Evolutionary conservation across 2,888 invertebrate species (phyloP), one percentile per base, ranked within the genome.

Genomic region (Lepidonotus clava): DNA sequence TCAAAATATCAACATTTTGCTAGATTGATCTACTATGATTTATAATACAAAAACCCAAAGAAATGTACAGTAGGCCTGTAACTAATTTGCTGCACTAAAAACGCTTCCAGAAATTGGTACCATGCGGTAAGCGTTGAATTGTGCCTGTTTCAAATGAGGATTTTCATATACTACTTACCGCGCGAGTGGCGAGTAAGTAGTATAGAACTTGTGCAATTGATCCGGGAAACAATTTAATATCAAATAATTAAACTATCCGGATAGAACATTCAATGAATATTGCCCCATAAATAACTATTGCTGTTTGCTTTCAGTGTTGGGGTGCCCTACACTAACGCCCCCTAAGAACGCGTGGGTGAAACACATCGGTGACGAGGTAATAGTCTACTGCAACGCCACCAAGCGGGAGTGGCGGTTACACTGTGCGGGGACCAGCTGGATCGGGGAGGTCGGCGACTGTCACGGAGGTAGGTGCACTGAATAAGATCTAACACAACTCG

Each of bases 351-450:
- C 67, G n/a, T 66, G 46, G 71, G 51, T 85, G 41, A 67, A 71
- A 18, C 61, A 53, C 32, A 32, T 66, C 21, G 85, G 85, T 14
- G 87, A 88, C 66, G 88, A 87, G n/a, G 56, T 89, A 21, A 76
- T 40, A 5, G 67, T 88, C 11, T 88, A 85, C 38, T 89, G 89
- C 83, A 89, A 89, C 80, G 38, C 53, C 36, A 88, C 88, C 32
- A 87, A 84, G 51, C 86, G 86, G 61, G 46, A 76, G 34, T 87
- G 88, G 87, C 84, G 61, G 40, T 71, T 88, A 51, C 46, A 66
- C n/a, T 89, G 89, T 36, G 67, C 85, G 28, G 88, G 85, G 8
- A 88, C 56, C 11, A 53, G 66, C 24, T 89, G 89, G 89, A 86
- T 85, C 34, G 87, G 87, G 11, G 89, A 89, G 8, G 83, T 87